Base-by-base conservation (phyloP, 2,113 vertebrate genomes). In the Poeciliopsis retropinna region DNA sequence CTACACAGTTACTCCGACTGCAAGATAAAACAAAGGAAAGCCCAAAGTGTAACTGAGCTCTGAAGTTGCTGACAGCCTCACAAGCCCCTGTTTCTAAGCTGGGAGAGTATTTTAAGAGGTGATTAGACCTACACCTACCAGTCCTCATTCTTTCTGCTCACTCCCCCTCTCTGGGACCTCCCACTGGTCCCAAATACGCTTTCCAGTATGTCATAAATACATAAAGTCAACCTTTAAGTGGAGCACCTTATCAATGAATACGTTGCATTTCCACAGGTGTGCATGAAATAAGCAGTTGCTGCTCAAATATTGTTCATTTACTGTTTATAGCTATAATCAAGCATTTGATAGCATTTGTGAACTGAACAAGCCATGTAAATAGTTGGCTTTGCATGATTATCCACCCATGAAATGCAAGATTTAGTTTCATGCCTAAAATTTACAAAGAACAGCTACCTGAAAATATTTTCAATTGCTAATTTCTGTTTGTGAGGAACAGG, bases 61-160 rank as follows among this genome's bases (percentile, higher is more conserved):
- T 79, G 64, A 61, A 83, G 76, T 30, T 79, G 84, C 73, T 89
- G 89, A 87, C 83, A 88, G 80, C 70, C 67, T 78, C 73, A 60
- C 78, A 81, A 85, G 73, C 76, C 76, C 63, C 76, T 19, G 82
- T 71, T 84, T 91, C 85, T 85, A n/a, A 70, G 73, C 81, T 76
- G 65, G 68, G 64, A 70, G 80, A 76, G 84, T 91, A 92, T 92
- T 93, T 93, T 92, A 90, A 85, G 91, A 87, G 78, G 77, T 74
- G 84, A 84, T 90, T 89, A 88, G 83, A 87, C 37, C 73, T 64
- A 88, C 77, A 85, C 74, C 80, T 87, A 80, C 66, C 80, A 78
- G 81, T 67, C 61, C 74, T 72, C 70, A 84, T 79, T 78, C 71
- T 79, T 87, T 81, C 62, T 80, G 29, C 28, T 83, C 65, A 84